phyloP scores from a whole-genome alignment of 1,140 invertebrate genomes.

The Harlomillsia oculata region DNA sequence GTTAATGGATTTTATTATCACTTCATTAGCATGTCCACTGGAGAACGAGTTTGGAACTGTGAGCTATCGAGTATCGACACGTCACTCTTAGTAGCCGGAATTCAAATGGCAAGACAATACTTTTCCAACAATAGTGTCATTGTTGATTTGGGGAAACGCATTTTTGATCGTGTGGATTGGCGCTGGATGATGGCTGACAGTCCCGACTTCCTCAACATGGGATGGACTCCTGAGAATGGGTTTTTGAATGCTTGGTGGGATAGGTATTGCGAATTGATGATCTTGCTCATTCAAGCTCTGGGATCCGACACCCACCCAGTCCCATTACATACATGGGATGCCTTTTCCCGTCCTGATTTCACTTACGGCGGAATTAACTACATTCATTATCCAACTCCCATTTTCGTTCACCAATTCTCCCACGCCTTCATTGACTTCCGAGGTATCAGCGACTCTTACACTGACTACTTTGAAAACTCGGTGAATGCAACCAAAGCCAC shows the following conservation, averaged over 20 bases:
- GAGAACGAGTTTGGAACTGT: constrained; percentile 27
- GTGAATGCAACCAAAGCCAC: constrained; percentile 19
- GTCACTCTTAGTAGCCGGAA: constrained; percentile 26
- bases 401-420: constrained; percentile 31
- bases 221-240: constrained; percentile 26
- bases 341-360: constrained; percentile 10
- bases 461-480: constrained; percentile 30
- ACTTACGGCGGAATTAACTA: constrained; percentile 24
- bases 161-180: constrained; percentile 29
- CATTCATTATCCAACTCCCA: constrained; percentile 18
- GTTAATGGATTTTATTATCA: constrained; percentile 34
- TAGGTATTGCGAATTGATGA: constrained; percentile 30
- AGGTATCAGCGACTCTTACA: constrained; percentile 9
- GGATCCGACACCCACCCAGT: constrained; percentile 28
- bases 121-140: constrained; percentile 24
- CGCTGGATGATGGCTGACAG: constrained; percentile 31
- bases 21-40: constrained; percentile 30
- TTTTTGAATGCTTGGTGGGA: constrained; percentile 28
- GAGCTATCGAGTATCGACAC: constrained; percentile 35
- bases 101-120: constrained; percentile 28
- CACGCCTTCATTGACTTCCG: constrained; percentile 27
- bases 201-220: constrained; percentile 24
- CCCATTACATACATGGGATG: constrained; percentile 20
- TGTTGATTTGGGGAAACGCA: constrained; percentile 10
- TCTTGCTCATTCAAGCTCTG: constrained; percentile 24